Evolutionary conservation across 2,888 invertebrate genomes (phyloP).

Genomic region (Ennomos quercinarius): DNA sequence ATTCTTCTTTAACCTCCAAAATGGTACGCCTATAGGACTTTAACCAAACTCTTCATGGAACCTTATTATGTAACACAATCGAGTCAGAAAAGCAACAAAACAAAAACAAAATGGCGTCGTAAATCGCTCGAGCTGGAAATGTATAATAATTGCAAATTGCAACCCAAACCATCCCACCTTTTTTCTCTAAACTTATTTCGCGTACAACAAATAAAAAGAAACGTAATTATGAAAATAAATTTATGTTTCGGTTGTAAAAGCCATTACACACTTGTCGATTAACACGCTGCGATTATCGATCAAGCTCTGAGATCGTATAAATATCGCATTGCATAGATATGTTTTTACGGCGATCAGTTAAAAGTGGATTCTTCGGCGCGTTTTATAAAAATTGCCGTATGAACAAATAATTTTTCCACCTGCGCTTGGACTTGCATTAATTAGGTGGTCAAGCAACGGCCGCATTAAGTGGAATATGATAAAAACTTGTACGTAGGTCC

Average conservation of each 20-base stretch:
- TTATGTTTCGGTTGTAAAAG: constrained; percentile 53
- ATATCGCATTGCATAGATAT: constrained; percentile 5
- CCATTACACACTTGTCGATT: constrained; percentile 21
- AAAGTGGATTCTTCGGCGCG: constrained; percentile 13
- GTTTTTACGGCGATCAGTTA: constrained; percentile 18
- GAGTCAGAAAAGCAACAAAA: constrained; percentile 33
- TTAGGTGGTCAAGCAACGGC: constrained; percentile 21
- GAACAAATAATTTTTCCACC: constrained; percentile 33
- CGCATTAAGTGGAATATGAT: constrained; percentile 18
- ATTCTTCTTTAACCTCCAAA: constrained; percentile 14
- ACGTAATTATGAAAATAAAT: constrained; percentile 49
- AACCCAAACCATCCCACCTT: constrained; percentile 49
- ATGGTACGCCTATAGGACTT: not conserved
- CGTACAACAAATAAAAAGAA: constrained; percentile 63
- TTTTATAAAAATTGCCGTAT: constrained; percentile 13
- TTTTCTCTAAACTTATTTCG: constrained; percentile 60
- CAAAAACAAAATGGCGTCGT: constrained; percentile 40
- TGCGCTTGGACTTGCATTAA: constrained; percentile 29
- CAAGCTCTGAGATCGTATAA: not conserved
- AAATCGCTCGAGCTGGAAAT: constrained; percentile 49
- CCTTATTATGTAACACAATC: constrained; percentile 52
- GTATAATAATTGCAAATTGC: constrained; percentile 71
- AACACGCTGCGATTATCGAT: constrained; percentile 11
- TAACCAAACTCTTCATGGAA: constrained; percentile 4
- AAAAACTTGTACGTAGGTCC: constrained; percentile 26